A percentile compares a stretch with the other conserved stretches of the same genome.
Conservation (phyloP, 2,113 vertebrate species). For the Paracanthobrama guichenoti region DNA sequence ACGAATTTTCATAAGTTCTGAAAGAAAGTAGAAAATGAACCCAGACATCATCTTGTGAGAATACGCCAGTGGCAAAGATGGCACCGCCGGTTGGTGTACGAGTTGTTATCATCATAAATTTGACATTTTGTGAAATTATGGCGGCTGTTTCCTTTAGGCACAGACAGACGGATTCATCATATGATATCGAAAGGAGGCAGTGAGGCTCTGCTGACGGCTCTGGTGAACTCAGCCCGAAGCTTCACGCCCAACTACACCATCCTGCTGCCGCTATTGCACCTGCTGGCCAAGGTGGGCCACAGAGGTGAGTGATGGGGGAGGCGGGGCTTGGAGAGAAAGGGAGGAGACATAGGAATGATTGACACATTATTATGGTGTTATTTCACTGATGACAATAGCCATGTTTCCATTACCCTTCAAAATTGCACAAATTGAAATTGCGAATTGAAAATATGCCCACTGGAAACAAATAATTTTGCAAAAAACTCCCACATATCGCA, state of each 20-base stretch:
- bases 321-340: neutral
- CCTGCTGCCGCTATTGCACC: slow-evolving; percentile 81
- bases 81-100: neutral
- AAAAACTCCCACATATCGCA: too few relatives aligned
- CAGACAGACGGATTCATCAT: slow-evolving; percentile 82
- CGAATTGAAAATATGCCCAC: too few relatives aligned
- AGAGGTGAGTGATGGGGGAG: slow-evolving; percentile 77
- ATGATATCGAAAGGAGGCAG: slow-evolving; percentile 91
- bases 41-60: neutral
- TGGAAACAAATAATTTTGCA: too few relatives aligned
- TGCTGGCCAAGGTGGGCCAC: slow-evolving; percentile 87
- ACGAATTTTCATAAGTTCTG: neutral
- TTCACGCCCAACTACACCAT: slow-evolving; percentile 69
- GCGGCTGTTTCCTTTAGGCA: slow-evolving; percentile 72
- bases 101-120: neutral
- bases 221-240: slow-evolving; percentile 65
- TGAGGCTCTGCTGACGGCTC: slow-evolving; percentile 83
- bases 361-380: neutral
- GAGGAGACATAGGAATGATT: neutral
- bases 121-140: neutral
- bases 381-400: neutral
- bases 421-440: too few relatives aligned
- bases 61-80: neutral
- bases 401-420: too few relatives aligned
- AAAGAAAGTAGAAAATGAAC: slow-evolving; percentile 16